These are phyloP conservation scores for Patella depressa DNA, from an alignment of 2,888 invertebrate species.

Conservation along the genomic window DNA sequence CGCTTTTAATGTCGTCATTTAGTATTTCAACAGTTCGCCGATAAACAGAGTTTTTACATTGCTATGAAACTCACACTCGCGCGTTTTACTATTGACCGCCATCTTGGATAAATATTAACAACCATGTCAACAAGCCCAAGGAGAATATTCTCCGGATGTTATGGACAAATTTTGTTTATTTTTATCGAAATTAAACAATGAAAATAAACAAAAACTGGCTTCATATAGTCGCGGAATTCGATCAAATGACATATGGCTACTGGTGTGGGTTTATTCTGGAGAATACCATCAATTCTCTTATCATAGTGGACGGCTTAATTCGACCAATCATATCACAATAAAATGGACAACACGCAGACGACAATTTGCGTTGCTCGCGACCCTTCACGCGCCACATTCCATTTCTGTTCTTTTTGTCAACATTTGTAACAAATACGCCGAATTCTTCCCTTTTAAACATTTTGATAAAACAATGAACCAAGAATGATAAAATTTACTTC, in stretches of 20 bases:
- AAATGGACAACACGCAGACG: background rate
- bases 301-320: background rate
- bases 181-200: constrained; percentile 1
- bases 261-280: too few relatives aligned
- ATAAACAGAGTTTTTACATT: too few relatives aligned
- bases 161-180: background rate
- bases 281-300: too few relatives aligned
- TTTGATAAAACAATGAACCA: too few relatives aligned
- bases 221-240: background rate
- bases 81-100: background rate
- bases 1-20: too few relatives aligned
- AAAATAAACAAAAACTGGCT: constrained; percentile 7
- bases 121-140: constrained; percentile 2
- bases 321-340: constrained; percentile 4
- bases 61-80: too few relatives aligned
- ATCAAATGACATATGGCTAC: too few relatives aligned
- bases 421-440: background rate
- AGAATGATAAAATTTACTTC: too few relatives aligned
- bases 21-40: too few relatives aligned
- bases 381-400: constrained; percentile 5
- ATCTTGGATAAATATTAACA: background rate
- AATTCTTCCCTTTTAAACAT: too few relatives aligned
- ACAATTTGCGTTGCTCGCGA: background rate
- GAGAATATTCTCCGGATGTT: background rate
- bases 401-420: background rate